These are phyloP conservation scores for Mythimna ferrago DNA, from an alignment of 2,888 invertebrate species.

Conservation along the genomic window DNA sequence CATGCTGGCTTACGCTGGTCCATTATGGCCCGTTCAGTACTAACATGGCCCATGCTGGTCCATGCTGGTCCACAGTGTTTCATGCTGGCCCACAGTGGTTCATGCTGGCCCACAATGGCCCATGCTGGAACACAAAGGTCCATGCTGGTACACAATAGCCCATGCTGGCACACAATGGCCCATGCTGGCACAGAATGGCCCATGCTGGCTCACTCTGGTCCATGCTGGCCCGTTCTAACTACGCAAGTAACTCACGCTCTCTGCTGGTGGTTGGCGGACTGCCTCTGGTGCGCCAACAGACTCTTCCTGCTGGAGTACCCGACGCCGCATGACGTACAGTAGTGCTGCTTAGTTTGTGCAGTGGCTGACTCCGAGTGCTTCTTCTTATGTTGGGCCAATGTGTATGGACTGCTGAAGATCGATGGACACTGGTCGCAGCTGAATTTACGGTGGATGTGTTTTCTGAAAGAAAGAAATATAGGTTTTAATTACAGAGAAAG, in stretches of 20 bases:
- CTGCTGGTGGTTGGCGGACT: constrained; percentile 73
- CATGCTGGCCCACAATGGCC: background rate
- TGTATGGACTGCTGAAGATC: constrained; percentile 80
- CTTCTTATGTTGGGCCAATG: constrained; percentile 75
- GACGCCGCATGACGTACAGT: constrained; percentile 70
- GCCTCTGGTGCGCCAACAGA: constrained; percentile 75
- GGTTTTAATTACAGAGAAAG: no score
- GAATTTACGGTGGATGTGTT: constrained; percentile 81
- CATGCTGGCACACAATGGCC: background rate
- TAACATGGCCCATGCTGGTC: no score
- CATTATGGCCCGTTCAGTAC: no score
- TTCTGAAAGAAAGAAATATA: constrained; percentile 68
- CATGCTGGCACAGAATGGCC: background rate
- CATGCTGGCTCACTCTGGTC: background rate
- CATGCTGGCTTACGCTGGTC: background rate
- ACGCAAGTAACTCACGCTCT: constrained; percentile 70
- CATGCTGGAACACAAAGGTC: no score
- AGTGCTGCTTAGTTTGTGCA: constrained; percentile 37
- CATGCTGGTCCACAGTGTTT: no score
- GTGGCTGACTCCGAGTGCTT: constrained; percentile 61
- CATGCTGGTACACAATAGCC: constrained; percentile 74
- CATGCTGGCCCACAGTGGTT: background rate
- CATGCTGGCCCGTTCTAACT: background rate
- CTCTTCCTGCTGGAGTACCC: constrained; percentile 72
- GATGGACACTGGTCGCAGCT: constrained; percentile 74